phyloP scores from a whole-genome alignment of 2,797 vertebrate species.

The Sciurus carolinensis region DNA sequence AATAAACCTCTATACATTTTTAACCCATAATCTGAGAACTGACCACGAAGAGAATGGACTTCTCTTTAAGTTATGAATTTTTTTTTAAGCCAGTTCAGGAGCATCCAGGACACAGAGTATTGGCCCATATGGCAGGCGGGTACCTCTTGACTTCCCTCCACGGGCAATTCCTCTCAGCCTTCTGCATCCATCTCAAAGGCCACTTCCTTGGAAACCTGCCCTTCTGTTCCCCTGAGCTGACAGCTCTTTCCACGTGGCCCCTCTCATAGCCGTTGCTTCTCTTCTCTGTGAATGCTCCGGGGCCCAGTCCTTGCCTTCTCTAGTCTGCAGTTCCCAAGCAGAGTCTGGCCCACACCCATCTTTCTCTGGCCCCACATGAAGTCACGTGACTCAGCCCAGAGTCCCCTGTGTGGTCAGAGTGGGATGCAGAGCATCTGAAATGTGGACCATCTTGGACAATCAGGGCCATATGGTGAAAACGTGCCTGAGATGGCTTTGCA shows the following conservation, averaged over 20 bases:
- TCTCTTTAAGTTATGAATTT: background rate
- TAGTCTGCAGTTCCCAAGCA: background rate
- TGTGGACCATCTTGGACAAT: conserved; percentile 33
- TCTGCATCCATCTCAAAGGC: background rate
- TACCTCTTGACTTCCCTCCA: background rate
- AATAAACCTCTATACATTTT: background rate
- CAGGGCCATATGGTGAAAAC: conserved; percentile 6
- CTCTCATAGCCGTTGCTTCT: background rate
- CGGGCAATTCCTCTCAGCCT: background rate
- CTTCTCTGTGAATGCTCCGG: background rate
- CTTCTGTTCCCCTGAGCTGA: background rate
- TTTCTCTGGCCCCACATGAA: background rate
- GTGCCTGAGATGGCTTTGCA: background rate
- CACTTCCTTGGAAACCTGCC: background rate
- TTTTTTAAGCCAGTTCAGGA: background rate
- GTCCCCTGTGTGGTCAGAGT: background rate
- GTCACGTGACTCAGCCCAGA: background rate
- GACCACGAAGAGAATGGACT: background rate
- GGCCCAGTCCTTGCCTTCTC: background rate
- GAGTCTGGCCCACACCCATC: background rate
- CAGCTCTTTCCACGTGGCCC: no score
- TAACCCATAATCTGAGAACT: conserved; percentile 19
- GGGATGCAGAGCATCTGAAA: conserved; percentile 39
- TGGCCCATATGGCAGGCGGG: no score
- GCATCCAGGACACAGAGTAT: background rate